A percentile compares a stretch with the other conserved stretches of the same genome.
phyloP scores from a whole-genome alignment of 2,797 vertebrate species.

The Premnoplex brunnescens region DNA sequence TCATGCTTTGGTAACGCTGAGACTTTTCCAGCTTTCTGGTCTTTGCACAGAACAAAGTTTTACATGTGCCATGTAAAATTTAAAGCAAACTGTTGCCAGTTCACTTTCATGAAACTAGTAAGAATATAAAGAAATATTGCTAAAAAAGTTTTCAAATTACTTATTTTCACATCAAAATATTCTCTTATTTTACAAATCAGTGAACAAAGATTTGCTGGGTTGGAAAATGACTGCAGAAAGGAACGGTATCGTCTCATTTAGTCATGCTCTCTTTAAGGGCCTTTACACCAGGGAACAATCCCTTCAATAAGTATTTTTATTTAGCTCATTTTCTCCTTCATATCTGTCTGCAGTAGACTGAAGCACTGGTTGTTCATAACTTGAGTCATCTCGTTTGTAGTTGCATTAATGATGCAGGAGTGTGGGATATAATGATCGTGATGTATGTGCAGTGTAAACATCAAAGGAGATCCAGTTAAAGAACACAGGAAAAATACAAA shows the following conservation, averaged over 20 bases:
- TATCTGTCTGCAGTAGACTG: background rate
- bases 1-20: background rate
- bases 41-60: background rate
- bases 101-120: background rate
- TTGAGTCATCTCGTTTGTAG: slow-evolving; percentile 17
- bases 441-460: slow-evolving; percentile 43
- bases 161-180: background rate
- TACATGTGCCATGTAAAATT: background rate
- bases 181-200: background rate
- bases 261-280: background rate
- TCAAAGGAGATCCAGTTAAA: slow-evolving; percentile 63
- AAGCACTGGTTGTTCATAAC: slow-evolving; percentile 14
- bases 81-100: background rate
- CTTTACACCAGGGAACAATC: slow-evolving; percentile 25
- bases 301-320: slow-evolving; percentile 38
- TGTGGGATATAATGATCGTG: background rate
- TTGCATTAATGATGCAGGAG: slow-evolving; percentile 54
- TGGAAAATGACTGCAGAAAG: background rate
- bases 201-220: background rate
- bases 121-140: background rate
- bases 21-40: background rate
- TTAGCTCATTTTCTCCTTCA: slow-evolving; percentile 26
- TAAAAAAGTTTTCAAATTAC: background rate
- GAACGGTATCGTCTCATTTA: background rate
- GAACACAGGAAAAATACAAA: background rate